Percentiles rank a stretch among this genome's conserved stretches.
These are phyloP conservation scores for Crotalus tigris DNA, from an alignment of 2,113 vertebrate species.

Conservation along the genomic window DNA sequence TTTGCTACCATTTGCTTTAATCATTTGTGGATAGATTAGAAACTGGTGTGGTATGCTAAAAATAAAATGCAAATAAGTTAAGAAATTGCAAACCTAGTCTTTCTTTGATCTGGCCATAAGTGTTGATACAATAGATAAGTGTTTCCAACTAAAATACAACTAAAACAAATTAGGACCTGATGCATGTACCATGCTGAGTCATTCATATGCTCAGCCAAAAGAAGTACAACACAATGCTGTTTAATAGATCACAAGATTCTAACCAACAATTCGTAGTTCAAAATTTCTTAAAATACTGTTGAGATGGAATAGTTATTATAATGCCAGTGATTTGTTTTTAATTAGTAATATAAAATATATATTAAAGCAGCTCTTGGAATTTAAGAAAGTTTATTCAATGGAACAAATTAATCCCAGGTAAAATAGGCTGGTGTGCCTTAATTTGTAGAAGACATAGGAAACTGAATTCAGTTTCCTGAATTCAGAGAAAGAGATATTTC, in stretches of 20 bases:
- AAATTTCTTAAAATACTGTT: neutral
- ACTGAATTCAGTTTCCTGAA: neutral
- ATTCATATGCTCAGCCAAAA: neutral
- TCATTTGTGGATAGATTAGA: neutral
- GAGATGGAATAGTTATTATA: neutral
- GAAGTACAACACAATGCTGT: neutral
- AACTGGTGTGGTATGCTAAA: neutral
- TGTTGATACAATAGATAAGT: neutral
- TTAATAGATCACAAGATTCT: neutral
- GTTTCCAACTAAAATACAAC: neutral
- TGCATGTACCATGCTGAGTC: neutral
- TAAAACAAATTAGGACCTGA: neutral
- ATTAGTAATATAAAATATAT: neutral
- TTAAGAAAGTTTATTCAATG: neutral
- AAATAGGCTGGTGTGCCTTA: neutral
- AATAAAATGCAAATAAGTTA: neutral
- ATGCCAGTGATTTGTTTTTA: neutral
- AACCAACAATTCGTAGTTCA: neutral
- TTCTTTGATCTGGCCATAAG: neutral
- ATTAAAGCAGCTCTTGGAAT: neutral
- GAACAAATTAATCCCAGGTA: neutral
- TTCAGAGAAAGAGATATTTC: neutral
- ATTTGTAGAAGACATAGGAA: neutral
- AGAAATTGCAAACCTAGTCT: neutral
- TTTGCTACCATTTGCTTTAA: neutral